Base-by-base conservation (phyloP, 2,113 vertebrate species). In the Carollia perspicillata region DNA sequence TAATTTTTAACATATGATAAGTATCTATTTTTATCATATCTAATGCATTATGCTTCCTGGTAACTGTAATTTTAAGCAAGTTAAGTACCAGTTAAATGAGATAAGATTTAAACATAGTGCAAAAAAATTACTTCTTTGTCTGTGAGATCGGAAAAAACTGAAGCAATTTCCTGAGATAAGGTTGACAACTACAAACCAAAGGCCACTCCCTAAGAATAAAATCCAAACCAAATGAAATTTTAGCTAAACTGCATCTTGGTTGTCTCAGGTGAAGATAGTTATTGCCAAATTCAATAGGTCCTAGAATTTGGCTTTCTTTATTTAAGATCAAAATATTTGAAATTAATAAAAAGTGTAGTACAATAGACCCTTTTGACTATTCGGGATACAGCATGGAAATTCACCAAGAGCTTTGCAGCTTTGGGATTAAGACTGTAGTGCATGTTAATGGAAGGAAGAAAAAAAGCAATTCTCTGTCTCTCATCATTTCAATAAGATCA, bases 71-170 rank as follows among this genome's bases (percentile, higher is more conserved):
- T 84, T 94, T 88, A 87, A 93, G 22, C 18, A 93, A 93, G 49
- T 75, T 71, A 75, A 87, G 58, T 40, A 66, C 16, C 30, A 93
- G 35, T 81, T 93, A 65, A 97, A n/a, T n/a, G 20, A 84, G 17
- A n/a, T 23, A 69, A 94, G 42, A 88, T 65, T 89, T 95, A 90
- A 94, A 95, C 18, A 93, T 53, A 78, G 88, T 66, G 1, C n/a
- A 71, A 83, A 89, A 9, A 12, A 92, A 35, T 51, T 23, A 84
- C 30, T 66, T 89, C 10, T 14, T 35, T 40, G 0, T 49, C 33
- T 85, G 93, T 1, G 0, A 26, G 8, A 42, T 83, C 12, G 5
- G 35, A 44, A 68, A 11, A 90, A 91, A 87, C 28, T 26, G 33
- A 95, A 81, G 63, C 17, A 65, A 55, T 91, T 91, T 97, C 30